phyloP scores from a whole-genome alignment of 2,113 vertebrate species.

The Vidua chalybeata region DNA sequence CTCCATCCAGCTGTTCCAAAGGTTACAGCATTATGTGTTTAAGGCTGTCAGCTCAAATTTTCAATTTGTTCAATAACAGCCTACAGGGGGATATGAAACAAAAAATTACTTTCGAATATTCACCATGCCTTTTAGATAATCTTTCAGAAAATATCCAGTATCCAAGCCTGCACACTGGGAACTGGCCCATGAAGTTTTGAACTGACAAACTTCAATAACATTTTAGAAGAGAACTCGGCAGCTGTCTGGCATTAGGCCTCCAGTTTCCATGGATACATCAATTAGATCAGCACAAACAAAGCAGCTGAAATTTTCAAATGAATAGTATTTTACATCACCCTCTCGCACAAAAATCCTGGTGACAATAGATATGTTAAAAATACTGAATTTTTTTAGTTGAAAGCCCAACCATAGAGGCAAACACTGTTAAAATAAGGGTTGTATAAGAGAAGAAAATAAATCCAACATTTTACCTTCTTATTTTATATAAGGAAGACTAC shows the following conservation, averaged over 20 bases:
- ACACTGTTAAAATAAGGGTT: neutral
- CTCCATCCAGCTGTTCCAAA: neutral
- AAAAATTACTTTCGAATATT: neutral
- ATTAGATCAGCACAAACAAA: conserved; percentile 11
- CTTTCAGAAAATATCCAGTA: neutral
- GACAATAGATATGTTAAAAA: neutral
- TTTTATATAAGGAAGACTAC: neutral
- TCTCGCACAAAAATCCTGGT: conserved; percentile 17
- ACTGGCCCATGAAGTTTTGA: neutral
- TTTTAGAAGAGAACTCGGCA: neutral
- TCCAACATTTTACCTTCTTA: neutral
- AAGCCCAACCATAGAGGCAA: neutral
- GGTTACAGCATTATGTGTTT: neutral
- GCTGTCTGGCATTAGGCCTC: conserved; percentile 2
- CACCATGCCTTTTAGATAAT: neutral
- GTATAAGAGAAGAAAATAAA: neutral
- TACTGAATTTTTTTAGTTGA: neutral
- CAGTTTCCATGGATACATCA: conserved; percentile 67
- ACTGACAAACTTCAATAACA: neutral
- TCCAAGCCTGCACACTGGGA: neutral
- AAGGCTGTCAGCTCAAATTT: neutral
- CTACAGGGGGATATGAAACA: neutral
- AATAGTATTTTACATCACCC: neutral
- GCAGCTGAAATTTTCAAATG: conserved; percentile 27
- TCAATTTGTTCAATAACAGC: neutral